These are phyloP conservation scores for Stegostoma tigrinum DNA, from an alignment of 2,113 vertebrate genomes.

Conservation along the genomic window DNA sequence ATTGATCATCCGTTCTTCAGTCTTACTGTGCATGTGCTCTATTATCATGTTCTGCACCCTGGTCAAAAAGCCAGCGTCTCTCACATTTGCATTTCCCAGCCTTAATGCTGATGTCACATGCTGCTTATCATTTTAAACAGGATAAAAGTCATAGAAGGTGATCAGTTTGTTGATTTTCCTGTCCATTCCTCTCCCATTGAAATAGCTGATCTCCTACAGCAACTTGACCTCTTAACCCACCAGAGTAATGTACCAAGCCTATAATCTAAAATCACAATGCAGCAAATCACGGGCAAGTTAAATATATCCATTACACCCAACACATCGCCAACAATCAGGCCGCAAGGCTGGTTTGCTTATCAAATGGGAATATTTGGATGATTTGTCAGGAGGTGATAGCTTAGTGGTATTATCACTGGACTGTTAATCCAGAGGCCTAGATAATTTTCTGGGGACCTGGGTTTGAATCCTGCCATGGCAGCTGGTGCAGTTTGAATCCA, in stretches of 20 bases:
- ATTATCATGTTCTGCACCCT: not conserved
- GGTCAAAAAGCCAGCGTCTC: not conserved
- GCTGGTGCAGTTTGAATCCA: no score
- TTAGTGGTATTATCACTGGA: no score
- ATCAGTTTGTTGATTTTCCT: not conserved
- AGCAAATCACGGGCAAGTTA: not conserved
- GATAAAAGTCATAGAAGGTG: not conserved
- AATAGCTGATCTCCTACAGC: not conserved
- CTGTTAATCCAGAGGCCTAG: no score
- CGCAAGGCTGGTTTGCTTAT: not conserved
- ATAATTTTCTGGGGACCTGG: no score
- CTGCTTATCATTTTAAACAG: not conserved
- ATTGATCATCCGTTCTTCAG: not conserved
- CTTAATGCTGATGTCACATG: not conserved
- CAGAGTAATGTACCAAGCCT: not conserved
- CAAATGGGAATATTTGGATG: not conserved
- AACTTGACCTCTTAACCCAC: not conserved
- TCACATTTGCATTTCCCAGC: not conserved
- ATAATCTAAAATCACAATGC: not conserved
- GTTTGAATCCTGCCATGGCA: no score
- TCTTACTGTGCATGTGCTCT: not conserved
- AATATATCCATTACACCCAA: not conserved
- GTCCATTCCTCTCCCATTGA: not conserved
- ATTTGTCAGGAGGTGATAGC: not conserved
- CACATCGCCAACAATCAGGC: not conserved